Percentiles rank a stretch among this genome's conserved stretches.
Conservation (phyloP, 2,888 invertebrate species). For the Trissolcus japonicus region DNA sequence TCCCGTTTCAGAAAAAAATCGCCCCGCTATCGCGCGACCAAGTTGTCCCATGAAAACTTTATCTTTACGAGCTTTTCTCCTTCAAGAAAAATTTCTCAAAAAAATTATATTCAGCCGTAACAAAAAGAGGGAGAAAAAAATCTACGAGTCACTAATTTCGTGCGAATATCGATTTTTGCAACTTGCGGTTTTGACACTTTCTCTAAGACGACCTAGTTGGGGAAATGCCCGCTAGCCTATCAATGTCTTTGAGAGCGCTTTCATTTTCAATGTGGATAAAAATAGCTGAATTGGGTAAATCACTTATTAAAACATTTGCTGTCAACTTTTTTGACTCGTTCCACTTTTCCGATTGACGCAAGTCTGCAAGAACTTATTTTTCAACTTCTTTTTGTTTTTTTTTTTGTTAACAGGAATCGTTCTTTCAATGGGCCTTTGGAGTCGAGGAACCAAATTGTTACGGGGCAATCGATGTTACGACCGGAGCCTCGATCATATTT, state of each 20-base stretch:
- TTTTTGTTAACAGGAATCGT: slow-evolving; percentile 86
- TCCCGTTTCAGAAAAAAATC: neutral
- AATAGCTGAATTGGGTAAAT: neutral
- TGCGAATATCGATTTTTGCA: neutral
- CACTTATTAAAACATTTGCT: neutral
- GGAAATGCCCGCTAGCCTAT: slow-evolving; percentile 2
- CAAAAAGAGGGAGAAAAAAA: no score
- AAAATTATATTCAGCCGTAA: no score
- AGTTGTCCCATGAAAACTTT: no score
- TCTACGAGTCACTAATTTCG: no score
- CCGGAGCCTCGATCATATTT: slow-evolving; percentile 86
- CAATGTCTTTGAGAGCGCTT: neutral
- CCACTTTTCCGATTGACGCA: neutral
- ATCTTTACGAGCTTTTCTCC: no score
- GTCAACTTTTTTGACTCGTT: neutral
- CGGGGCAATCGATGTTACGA: slow-evolving; percentile 87
- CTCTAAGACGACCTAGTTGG: slow-evolving; percentile 22
- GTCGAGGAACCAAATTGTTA: slow-evolving; percentile 94
- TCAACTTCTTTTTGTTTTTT: no score
- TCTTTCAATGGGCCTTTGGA: slow-evolving; percentile 97
- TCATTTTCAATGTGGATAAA: slow-evolving; percentile 17
- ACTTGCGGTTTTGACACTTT: slow-evolving; percentile 36
- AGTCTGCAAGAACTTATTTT: neutral
- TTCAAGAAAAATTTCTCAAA: no score
- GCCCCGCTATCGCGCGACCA: no score